Percentiles rank a stretch among this genome's conserved stretches.
phyloP scores from a whole-genome alignment of 2,113 vertebrate genomes.

The Calidris pugnax region DNA sequence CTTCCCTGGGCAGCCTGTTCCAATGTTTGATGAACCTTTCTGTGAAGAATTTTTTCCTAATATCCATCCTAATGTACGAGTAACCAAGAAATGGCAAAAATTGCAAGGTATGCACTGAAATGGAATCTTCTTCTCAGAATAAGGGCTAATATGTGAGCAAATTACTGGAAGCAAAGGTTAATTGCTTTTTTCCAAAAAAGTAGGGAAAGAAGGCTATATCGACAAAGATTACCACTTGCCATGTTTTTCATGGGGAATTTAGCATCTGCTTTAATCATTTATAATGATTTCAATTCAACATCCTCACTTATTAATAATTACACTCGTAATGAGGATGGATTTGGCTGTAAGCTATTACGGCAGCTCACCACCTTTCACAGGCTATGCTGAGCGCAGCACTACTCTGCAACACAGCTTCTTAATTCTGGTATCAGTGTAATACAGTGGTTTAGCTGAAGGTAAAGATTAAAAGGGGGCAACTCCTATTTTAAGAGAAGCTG shows the following conservation, averaged over 20 bases:
- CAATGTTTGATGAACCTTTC: background rate
- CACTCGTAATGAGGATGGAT: slow-evolving; percentile 60
- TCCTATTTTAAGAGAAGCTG: background rate
- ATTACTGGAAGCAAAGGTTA: slow-evolving; percentile 43
- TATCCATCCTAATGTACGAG: background rate
- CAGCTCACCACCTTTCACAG: background rate
- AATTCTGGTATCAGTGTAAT: slow-evolving; percentile 9
- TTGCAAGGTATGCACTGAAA: background rate
- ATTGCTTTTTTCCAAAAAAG: background rate
- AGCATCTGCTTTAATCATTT: slow-evolving; percentile 19
- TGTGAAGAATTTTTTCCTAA: background rate
- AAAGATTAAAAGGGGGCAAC: slow-evolving; percentile 13
- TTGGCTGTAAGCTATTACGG: background rate
- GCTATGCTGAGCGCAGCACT: background rate
- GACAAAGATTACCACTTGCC: background rate
- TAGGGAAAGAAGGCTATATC: background rate
- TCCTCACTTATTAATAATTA: slow-evolving; percentile 60
- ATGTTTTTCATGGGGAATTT: slow-evolving; percentile 19
- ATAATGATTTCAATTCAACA: slow-evolving; percentile 37
- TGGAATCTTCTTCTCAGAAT: background rate
- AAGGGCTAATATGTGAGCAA: background rate
- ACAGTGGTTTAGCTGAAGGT: background rate
- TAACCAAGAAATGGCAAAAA: slow-evolving; percentile 14
- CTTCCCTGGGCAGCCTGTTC: background rate
- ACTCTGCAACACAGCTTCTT: background rate